Conservation (phyloP, 2,113 vertebrate species). For the Nanorana parkeri region DNA sequence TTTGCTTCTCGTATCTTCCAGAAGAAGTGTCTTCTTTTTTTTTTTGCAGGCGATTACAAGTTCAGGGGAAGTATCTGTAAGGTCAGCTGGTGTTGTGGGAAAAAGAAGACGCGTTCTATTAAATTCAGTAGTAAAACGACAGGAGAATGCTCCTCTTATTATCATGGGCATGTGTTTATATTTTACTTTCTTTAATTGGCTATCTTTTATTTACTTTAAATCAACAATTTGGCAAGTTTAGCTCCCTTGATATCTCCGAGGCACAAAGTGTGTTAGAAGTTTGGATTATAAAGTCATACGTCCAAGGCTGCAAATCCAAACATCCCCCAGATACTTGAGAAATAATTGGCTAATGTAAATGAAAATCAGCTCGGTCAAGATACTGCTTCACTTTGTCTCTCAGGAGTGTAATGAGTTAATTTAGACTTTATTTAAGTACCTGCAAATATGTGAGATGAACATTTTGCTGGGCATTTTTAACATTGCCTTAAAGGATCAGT, state of each 20-base stretch:
- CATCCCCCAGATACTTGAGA: constrained; percentile 50
- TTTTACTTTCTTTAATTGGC: constrained; percentile 82
- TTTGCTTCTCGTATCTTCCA: constrained; percentile 78
- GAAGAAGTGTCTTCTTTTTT: constrained; percentile 80
- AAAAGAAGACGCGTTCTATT: constrained; percentile 76
- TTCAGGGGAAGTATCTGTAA: constrained; percentile 83
- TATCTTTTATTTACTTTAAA: constrained; percentile 85
- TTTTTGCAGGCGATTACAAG: constrained; percentile 76
- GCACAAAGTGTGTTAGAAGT: constrained; percentile 79
- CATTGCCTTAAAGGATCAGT: no score
- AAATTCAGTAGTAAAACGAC: constrained; percentile 84
- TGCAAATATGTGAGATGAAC: not conserved
- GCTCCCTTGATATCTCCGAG: constrained; percentile 80
- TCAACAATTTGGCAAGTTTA: constrained; percentile 83
- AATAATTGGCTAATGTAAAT: constrained; percentile 54
- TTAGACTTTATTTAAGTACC: constrained; percentile 18
- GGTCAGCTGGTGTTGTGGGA: constrained; percentile 85
- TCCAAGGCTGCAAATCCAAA: constrained; percentile 67
- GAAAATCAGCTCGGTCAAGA: constrained; percentile 50
- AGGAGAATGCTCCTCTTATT: constrained; percentile 81
- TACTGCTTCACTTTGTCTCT: constrained; percentile 35
- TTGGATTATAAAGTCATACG: constrained; percentile 79
- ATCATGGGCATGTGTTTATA: constrained; percentile 81
- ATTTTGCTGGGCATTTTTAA: not conserved
- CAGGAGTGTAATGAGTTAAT: constrained; percentile 42